These are phyloP conservation scores for Gymnarchus niloticus DNA, from an alignment of 2,113 vertebrate species.

Conservation along the genomic window DNA sequence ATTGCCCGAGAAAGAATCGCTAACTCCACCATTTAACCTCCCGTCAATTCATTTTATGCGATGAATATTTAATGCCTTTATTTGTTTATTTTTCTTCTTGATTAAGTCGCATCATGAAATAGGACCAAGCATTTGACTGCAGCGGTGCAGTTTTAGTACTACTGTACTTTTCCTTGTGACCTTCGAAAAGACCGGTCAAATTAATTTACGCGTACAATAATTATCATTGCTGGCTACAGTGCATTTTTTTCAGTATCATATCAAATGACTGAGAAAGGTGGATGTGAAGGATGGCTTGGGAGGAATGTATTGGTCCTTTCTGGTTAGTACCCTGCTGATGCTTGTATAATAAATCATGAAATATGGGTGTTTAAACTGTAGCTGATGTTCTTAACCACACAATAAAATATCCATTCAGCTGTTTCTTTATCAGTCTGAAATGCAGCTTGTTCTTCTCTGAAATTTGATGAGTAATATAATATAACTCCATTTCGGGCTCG, in stretches of 20 bases:
- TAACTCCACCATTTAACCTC: background rate
- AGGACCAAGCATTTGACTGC: background rate
- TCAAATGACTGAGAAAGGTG: background rate
- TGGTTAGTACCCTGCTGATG: background rate
- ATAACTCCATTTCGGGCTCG: background rate
- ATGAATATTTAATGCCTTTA: background rate
- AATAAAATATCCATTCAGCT: constrained; percentile 1
- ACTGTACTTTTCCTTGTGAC: background rate
- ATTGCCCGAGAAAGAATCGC: background rate
- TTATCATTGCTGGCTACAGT: too few relatives aligned
- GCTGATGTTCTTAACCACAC: constrained; percentile 3
- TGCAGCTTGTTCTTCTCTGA: background rate
- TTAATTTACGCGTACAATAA: too few relatives aligned
- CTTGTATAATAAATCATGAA: background rate
- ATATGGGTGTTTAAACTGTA: background rate
- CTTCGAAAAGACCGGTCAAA: too few relatives aligned
- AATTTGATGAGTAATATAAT: constrained; percentile 11
- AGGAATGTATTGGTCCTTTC: background rate
- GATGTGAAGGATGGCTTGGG: background rate
- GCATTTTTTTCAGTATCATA: background rate
- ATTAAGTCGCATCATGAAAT: background rate
- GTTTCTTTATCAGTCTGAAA: constrained; percentile 11
- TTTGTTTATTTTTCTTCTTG: background rate
- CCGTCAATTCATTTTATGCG: background rate
- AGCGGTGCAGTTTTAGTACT: background rate